Percentiles rank a stretch among this genome's conserved stretches.
These are phyloP conservation scores for Cryptocephalus primarius DNA, from an alignment of 2,888 invertebrate species.

Conservation along the genomic window DNA sequence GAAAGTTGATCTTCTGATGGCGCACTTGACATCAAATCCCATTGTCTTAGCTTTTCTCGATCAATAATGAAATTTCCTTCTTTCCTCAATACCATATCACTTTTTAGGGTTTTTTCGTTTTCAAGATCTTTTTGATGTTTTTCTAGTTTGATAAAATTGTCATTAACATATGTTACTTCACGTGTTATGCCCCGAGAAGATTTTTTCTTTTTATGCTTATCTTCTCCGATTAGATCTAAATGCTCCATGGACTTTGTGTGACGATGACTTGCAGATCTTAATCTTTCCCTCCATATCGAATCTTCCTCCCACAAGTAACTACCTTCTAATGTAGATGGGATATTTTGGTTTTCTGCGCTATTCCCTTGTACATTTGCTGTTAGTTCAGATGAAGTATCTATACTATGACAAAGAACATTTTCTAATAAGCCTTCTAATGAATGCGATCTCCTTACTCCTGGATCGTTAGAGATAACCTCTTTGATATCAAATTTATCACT, in stretches of 20 bases:
- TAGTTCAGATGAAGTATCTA: constrained; percentile 11
- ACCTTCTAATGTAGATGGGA: constrained; percentile 36
- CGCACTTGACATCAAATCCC: constrained; percentile 81
- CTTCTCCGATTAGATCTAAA: constrained; percentile 47
- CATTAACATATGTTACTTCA: constrained; percentile 73
- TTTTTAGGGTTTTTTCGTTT: constrained; percentile 42
- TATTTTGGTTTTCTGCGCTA: constrained; percentile 2
- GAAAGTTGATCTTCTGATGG: constrained; percentile 31
- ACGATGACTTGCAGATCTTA: constrained; percentile 66
- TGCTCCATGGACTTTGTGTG: constrained; percentile 78
- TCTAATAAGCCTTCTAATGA: constrained; percentile 50
- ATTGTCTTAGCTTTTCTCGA: constrained; percentile 75
- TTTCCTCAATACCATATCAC: constrained; percentile 26
- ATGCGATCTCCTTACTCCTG: constrained; percentile 40
- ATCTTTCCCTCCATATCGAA: constrained; percentile 67
- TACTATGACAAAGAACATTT: constrained; percentile 35
- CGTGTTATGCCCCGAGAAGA: constrained; percentile 41
- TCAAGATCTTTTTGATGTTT: constrained; percentile 27
- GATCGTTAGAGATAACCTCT: constrained; percentile 10
- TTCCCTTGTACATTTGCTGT: constrained; percentile 7
- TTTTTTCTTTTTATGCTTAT: constrained; percentile 25
- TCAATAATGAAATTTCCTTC: constrained; percentile 47
- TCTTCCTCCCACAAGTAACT: constrained; percentile 79
- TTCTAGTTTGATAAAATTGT: constrained; percentile 43
- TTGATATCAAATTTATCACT: constrained; percentile 26